Evolutionary conservation across 2,888 invertebrate species (phyloP).

Genomic region (Aphrophora alni): DNA sequence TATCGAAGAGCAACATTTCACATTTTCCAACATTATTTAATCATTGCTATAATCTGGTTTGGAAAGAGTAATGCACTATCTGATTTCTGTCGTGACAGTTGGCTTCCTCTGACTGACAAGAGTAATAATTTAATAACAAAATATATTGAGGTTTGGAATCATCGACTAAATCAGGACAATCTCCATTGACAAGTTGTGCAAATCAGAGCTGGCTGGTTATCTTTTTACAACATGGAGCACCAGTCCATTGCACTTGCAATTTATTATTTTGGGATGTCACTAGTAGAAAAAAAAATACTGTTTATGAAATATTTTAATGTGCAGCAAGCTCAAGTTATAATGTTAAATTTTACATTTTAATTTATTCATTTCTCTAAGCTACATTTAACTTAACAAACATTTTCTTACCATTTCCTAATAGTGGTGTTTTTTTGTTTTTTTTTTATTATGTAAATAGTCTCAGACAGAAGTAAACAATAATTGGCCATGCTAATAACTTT

Average conservation of each 20-base stretch:
- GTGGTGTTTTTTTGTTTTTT: too few relatives aligned
- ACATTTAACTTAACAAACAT: too few relatives aligned
- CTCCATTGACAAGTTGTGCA: neutral
- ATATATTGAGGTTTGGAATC: neutral
- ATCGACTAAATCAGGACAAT: neutral
- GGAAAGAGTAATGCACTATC: neutral
- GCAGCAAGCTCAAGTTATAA: too few relatives aligned
- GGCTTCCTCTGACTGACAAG: neutral
- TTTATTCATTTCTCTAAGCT: too few relatives aligned
- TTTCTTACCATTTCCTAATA: too few relatives aligned
- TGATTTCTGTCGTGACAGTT: neutral
- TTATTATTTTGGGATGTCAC: neutral
- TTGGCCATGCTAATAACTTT: too few relatives aligned
- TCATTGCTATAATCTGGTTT: neutral
- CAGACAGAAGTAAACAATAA: too few relatives aligned
- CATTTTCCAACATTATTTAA: conserved; percentile 4
- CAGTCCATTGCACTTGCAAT: neutral
- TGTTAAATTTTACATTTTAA: too few relatives aligned
- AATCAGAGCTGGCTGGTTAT: neutral
- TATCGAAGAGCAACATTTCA: neutral
- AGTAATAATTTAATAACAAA: neutral
- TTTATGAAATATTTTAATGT: too few relatives aligned
- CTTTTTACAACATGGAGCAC: neutral
- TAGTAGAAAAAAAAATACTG: too few relatives aligned
- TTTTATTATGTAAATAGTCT: too few relatives aligned